Percentiles rank a stretch among this genome's conserved stretches.
phyloP scores from a whole-genome alignment of 1,140 invertebrate genomes.

The Oryzaephilus surinamensis region DNA sequence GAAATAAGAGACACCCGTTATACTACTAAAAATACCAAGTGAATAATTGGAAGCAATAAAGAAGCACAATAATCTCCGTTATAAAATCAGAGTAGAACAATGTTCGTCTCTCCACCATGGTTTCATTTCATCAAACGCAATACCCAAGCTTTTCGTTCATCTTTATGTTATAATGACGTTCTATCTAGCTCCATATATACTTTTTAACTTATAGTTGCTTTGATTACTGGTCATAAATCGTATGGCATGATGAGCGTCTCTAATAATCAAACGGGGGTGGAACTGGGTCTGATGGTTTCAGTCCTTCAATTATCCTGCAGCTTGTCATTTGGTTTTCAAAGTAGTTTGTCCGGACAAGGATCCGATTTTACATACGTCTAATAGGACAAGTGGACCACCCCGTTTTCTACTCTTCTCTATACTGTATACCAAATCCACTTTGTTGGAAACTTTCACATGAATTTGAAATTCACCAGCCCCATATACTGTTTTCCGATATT shows the following conservation, averaged over 20 bases:
- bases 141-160: no score
- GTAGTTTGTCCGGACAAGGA: slow-evolving; percentile 8
- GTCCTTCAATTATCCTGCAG: slow-evolving; percentile 16
- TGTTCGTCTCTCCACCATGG: no score
- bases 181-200: slow-evolving; percentile 9
- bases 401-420: no score
- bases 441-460: no score
- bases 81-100: no score
- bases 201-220: slow-evolving; percentile 15
- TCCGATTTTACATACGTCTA: slow-evolving; percentile 13
- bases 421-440: no score
- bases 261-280: slow-evolving; percentile 12
- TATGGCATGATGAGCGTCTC: slow-evolving; percentile 9
- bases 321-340: slow-evolving; percentile 18
- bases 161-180: slow-evolving; percentile 2
- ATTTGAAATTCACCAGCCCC: no score
- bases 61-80: no score
- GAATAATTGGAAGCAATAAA: slow-evolving; percentile 6
- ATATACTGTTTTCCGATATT: no score
- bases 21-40: no score
- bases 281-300: slow-evolving; percentile 1
- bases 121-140: slow-evolving; percentile 5
- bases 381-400: no score
- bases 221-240: slow-evolving; percentile 15
- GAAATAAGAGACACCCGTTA: no score